Conservation (phyloP, 2,888 invertebrate species). For the Heliconius cydno region DNA sequence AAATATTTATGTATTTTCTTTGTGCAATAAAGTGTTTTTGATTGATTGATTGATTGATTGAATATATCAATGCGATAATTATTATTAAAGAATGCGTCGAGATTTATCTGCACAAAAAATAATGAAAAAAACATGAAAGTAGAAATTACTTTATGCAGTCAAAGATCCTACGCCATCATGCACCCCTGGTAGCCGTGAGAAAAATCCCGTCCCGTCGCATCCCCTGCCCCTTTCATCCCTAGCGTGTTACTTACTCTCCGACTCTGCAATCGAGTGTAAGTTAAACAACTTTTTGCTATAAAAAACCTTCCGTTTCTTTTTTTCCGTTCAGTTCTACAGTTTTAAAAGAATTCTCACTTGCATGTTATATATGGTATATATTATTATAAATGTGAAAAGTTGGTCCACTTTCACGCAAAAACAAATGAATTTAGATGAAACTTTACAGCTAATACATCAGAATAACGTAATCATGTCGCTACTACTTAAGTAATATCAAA, state of each 20-base stretch:
- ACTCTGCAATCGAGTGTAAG: neutral
- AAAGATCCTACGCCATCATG: neutral
- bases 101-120: neutral
- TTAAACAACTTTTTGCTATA: neutral
- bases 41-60: too few relatives aligned
- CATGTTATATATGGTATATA: neutral
- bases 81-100: neutral
- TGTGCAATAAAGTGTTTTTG: too few relatives aligned
- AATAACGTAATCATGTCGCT: too few relatives aligned
- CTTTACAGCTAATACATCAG: too few relatives aligned
- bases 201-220: neutral
- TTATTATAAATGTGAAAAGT: too few relatives aligned
- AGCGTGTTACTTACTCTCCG: too few relatives aligned
- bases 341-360: neutral
- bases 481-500: too few relatives aligned
- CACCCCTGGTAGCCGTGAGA: slow-evolving; percentile 20
- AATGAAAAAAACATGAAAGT: neutral
- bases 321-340: neutral
- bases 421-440: too few relatives aligned
- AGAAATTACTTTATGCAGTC: neutral
- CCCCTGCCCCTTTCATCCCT: neutral
- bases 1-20: too few relatives aligned
- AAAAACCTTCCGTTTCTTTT: neutral
- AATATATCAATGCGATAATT: too few relatives aligned
- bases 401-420: too few relatives aligned